These are phyloP conservation scores for Xerus inauris DNA, from an alignment of 2,113 vertebrate species.

Conservation along the genomic window DNA sequence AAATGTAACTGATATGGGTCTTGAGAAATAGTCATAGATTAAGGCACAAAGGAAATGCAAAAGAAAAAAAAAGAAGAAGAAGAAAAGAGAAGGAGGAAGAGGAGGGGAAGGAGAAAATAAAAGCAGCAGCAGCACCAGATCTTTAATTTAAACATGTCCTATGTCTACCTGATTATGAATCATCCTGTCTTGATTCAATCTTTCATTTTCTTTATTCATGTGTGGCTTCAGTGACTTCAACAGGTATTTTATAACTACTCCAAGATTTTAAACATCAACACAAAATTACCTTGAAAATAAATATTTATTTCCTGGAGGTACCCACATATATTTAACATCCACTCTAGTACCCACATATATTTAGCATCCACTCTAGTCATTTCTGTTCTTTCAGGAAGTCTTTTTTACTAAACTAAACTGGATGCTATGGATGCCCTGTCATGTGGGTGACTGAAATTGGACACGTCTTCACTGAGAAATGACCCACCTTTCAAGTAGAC, in stretches of 20 bases:
- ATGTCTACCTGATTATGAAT: background rate
- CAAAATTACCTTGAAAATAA: background rate
- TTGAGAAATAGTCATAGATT: slow-evolving; percentile 4
- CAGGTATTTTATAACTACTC: background rate
- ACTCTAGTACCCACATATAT: background rate
- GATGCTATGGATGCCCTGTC: background rate
- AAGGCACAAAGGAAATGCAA: background rate
- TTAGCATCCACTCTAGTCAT: background rate
- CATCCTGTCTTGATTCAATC: background rate
- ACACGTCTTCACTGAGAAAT: background rate
- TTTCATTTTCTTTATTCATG: background rate
- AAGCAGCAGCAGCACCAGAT: no score
- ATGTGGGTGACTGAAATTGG: no score
- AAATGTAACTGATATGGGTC: background rate
- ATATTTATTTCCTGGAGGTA: background rate
- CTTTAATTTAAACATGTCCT: background rate
- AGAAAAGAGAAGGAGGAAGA: no score
- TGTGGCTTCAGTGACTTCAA: background rate
- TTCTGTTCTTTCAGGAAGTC: background rate
- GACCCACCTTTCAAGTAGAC: background rate
- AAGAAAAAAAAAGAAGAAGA: background rate
- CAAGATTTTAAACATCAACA: background rate
- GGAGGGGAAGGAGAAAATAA: no score
- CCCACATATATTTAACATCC: background rate
- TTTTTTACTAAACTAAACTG: background rate